Base-by-base conservation (phyloP, 2,888 invertebrate species). In the Scrobipalpa atriplicella region DNA sequence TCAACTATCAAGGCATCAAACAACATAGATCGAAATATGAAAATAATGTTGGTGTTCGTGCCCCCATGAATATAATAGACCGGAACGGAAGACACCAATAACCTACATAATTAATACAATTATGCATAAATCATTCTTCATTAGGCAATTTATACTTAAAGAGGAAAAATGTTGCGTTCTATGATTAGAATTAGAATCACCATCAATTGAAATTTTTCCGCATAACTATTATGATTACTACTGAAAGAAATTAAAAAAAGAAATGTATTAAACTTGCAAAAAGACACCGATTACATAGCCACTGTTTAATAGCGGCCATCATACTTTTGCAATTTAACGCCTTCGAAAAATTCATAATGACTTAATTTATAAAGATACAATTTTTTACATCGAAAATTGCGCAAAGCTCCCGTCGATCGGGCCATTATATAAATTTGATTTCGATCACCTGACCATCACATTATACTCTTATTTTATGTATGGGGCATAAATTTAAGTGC, bases 321-420 rank as follows among this genome's bases (percentile, higher is more conserved):
- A 88, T 80, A 77, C 81, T 81, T 76, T 74, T 73, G 82, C 81
- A 86, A 85, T 89, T 86, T 87, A 79, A 86, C 87, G 88, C 89
- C 84, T 88, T 84, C 79, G 78, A 79, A 72, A 84, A 86, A 84
- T 84, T 78, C 73, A 82, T 89, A 89, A 90, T 89, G 80, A 88
- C 89, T 89, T 84, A 88, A 89, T 89, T 86, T 83, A 82, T 75
- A 75, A 73, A 73, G 67, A 68, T 71, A 69, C 71, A 76, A 73
- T 78, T 83, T 83, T 82, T 80, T 73, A 70, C 74, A 65, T 76
- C 71, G 69, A 74, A 81, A 82, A 79, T 77, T 78, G 73, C 77
- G 73, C 77, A 75, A 74, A 72, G 77, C 76, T 80, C 72, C 74
- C 72, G 79, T 79, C 79, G 77, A 79, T 77, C 75, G 74, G 74